Conservation (phyloP, 2,888 invertebrate species). For the Melitaea athalia region DNA sequence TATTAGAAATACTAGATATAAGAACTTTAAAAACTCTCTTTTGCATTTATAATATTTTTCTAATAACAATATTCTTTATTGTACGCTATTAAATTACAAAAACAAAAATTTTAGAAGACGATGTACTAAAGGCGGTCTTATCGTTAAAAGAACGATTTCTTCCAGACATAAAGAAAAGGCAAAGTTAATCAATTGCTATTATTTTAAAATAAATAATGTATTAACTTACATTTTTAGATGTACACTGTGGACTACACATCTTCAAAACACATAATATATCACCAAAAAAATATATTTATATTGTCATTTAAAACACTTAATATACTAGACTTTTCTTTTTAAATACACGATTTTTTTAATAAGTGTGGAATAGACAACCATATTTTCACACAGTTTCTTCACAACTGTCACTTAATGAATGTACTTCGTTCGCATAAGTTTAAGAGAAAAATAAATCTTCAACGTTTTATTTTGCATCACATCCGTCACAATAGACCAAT, state of each 20-base stretch:
- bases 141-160: no score
- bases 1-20: no score
- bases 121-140: no score
- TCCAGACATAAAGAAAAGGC: no score
- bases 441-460: background rate
- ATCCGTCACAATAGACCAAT: conserved; percentile 6
- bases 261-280: background rate
- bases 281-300: no score
- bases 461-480: background rate
- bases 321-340: background rate
- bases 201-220: background rate
- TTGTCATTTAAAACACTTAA: no score
- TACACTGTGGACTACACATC: background rate
- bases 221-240: background rate
- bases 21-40: no score
- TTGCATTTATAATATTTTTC: no score
- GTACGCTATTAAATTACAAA: no score
- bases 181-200: no score
- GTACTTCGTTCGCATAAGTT: background rate
- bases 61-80: no score
- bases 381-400: background rate
- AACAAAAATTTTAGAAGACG: no score
- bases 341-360: background rate
- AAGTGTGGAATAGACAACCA: background rate
- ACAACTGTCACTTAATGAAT: background rate